phyloP scores from a whole-genome alignment of 2,888 invertebrate species.

The Cataglyphis rosenhaueri region DNA sequence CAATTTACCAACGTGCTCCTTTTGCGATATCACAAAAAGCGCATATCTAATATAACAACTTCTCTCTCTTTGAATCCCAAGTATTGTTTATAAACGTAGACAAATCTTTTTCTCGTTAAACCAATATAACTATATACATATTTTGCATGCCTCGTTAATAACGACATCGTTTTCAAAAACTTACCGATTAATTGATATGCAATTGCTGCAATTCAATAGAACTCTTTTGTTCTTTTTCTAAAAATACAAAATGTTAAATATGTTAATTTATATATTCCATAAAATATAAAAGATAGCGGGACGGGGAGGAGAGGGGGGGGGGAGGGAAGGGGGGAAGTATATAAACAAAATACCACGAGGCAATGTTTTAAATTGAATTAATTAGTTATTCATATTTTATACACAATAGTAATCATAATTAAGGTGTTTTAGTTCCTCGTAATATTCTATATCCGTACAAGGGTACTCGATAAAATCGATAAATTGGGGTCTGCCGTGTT shows the following conservation, averaged over 20 bases:
- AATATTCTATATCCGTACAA: conserved; percentile 83
- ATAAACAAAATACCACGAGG: conserved; percentile 31
- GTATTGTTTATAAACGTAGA: background rate
- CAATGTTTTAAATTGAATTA: conserved; percentile 83
- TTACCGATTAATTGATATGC: background rate
- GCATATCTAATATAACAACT: background rate
- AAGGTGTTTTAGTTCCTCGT: conserved; percentile 84
- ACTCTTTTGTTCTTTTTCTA: background rate
- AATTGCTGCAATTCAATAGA: background rate
- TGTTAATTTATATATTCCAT: background rate
- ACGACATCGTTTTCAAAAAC: background rate
- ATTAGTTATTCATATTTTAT: conserved; percentile 85
- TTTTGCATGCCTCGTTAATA: background rate
- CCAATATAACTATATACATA: background rate
- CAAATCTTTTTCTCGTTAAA: conserved; percentile 3
- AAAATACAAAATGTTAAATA: conserved; percentile 1
- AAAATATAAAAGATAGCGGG: conserved; percentile 24
- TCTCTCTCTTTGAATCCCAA: background rate
- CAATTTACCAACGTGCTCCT: conserved; percentile 23
- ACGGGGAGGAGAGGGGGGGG: background rate
- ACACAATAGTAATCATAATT: conserved; percentile 85
- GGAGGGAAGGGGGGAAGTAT: background rate
- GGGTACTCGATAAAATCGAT: conserved; percentile 80
- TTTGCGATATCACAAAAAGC: background rate
- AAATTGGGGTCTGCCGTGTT: conserved; percentile 75